Percentiles rank a stretch among this genome's conserved stretches.
Conservation (phyloP, 2,113 vertebrate species). For the Aviceda subcristata region DNA sequence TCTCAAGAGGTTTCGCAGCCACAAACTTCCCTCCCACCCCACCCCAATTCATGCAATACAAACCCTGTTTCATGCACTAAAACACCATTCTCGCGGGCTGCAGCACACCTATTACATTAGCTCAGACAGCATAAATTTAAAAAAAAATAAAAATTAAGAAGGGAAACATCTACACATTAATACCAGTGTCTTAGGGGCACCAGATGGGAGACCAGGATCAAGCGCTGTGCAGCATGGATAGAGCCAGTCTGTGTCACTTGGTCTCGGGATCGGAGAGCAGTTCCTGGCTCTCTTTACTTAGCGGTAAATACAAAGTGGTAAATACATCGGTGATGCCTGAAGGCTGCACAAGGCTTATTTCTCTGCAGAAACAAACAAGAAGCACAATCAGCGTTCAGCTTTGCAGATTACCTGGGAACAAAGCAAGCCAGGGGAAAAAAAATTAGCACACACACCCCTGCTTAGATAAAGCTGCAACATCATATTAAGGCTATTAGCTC, state of each 20-base stretch:
- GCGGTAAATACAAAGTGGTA: background rate
- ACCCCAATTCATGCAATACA: background rate
- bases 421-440: background rate
- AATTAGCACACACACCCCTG: background rate
- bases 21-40: background rate
- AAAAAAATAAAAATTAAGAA: background rate
- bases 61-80: background rate
- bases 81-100: background rate
- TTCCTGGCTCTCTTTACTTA: background rate
- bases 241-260: background rate
- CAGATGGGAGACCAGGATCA: background rate
- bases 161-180: background rate
- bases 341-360: background rate
- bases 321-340: background rate
- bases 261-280: background rate
- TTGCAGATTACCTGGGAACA: background rate
- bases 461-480: background rate
- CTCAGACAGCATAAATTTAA: background rate
- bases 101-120: background rate
- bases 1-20: background rate
- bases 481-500: background rate
- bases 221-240: background rate
- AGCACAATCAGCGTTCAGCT: background rate
- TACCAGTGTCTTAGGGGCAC: background rate
- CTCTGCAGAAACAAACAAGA: background rate